A percentile compares a stretch with the other conserved stretches of the same genome.
phyloP scores from a whole-genome alignment of 2,888 invertebrate species.

The Phymatocera aterrima region DNA sequence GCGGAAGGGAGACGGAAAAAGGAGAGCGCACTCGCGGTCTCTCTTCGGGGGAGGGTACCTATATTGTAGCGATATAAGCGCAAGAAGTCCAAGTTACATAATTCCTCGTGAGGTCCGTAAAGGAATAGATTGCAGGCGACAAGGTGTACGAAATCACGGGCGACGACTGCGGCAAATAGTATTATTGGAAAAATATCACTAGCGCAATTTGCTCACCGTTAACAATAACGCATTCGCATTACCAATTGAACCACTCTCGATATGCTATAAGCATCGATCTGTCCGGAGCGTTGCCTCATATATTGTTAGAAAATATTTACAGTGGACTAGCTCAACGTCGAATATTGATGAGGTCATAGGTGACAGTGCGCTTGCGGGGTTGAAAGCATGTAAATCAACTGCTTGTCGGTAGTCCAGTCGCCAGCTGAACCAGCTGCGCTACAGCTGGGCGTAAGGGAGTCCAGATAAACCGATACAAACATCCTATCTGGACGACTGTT shows the following conservation, averaged over 20 bases:
- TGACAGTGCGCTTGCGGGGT: background rate
- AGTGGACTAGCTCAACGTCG: background rate
- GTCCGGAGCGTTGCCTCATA: background rate
- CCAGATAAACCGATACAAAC: conserved; percentile 63
- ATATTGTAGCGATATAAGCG: conserved; percentile 53
- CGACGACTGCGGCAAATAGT: background rate
- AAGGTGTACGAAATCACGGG: background rate
- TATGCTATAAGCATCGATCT: no score
- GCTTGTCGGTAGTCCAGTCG: background rate
- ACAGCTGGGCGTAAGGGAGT: conserved; percentile 48
- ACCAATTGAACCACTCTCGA: background rate
- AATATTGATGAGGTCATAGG: background rate
- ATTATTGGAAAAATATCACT: background rate
- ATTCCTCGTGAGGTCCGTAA: background rate
- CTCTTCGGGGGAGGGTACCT: conserved; percentile 33
- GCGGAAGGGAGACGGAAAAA: conserved; percentile 37
- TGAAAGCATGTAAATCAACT: conserved; percentile 19
- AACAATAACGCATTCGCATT: no score
- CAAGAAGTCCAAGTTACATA: conserved; percentile 18
- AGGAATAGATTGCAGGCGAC: background rate
- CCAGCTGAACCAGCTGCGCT: background rate
- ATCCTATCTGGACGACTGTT: conserved; percentile 59
- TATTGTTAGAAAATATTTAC: background rate
- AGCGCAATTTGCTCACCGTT: background rate
- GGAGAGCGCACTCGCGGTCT: conserved; percentile 23